Conservation (phyloP, 2,113 vertebrate genomes). For the Coptodon bakossiorum region DNA sequence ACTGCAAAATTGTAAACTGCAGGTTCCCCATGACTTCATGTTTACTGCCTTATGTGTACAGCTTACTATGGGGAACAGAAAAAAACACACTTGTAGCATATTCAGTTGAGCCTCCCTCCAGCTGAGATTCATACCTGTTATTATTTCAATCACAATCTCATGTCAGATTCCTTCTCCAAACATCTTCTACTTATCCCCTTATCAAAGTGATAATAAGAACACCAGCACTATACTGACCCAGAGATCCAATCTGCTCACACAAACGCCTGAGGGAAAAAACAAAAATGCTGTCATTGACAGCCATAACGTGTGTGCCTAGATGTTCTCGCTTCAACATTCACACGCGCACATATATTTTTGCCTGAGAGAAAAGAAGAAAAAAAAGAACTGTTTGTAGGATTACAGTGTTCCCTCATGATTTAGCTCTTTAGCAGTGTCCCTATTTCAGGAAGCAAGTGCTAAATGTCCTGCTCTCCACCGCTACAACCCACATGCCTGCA, state of each 20-base stretch:
- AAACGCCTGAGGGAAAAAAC: slow-evolving; percentile 11
- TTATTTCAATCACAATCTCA: background rate
- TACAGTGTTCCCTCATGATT: slow-evolving; percentile 40
- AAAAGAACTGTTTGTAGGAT: background rate
- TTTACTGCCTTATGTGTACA: background rate
- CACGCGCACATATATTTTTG: background rate
- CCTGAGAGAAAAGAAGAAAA: background rate
- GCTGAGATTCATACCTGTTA: background rate
- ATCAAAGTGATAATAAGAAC: slow-evolving; percentile 38
- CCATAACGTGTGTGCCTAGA: background rate
- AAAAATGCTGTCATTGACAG: slow-evolving; percentile 23
- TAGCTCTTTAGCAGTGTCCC: slow-evolving; percentile 40
- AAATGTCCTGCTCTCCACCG: slow-evolving; percentile 38
- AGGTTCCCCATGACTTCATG: background rate
- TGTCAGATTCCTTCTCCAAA: background rate
- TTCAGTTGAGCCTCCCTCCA: background rate
- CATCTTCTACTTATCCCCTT: background rate
- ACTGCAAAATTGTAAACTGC: background rate
- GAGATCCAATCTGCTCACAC: slow-evolving; percentile 34
- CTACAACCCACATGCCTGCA: slow-evolving; percentile 3
- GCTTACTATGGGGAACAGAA: background rate
- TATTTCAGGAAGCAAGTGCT: slow-evolving; percentile 29
- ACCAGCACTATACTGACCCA: slow-evolving; percentile 12
- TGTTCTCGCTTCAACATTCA: background rate
- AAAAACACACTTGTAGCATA: background rate